Conservation (phyloP, 2,888 invertebrate species). For the Isotomurus palustris region DNA sequence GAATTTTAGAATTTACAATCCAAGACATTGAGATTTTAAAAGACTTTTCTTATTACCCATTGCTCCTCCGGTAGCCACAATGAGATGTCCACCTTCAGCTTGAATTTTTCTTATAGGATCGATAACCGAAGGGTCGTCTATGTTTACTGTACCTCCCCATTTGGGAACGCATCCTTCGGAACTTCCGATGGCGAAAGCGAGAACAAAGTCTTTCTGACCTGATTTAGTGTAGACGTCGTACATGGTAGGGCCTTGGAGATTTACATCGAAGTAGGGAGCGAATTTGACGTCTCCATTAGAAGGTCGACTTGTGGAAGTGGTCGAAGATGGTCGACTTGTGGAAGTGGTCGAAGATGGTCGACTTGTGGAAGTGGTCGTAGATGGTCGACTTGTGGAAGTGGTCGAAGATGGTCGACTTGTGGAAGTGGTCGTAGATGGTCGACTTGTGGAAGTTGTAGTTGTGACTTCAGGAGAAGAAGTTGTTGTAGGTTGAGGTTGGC, state of each 20-base stretch:
- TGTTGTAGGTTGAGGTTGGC: not conserved
- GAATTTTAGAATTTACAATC: too few species aligned
- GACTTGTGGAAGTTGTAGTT: conserved; percentile 2
- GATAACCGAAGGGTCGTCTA: conserved; percentile 30
- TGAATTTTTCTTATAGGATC: conserved; percentile 30
- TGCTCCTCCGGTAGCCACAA: conserved; percentile 41
- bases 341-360: not conserved
- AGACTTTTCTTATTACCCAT: too few species aligned
- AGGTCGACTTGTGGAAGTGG: not conserved
- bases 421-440: not conserved
- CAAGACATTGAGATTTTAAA: too few species aligned
- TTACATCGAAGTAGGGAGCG: conserved; percentile 41
- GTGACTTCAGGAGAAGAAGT: not conserved
- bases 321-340: not conserved
- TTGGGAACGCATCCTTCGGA: conserved; percentile 34
- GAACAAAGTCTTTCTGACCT: conserved; percentile 38
- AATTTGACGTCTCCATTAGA: not conserved
- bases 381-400: not conserved
- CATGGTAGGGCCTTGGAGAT: conserved; percentile 28
- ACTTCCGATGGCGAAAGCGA: conserved; percentile 42
- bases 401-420: not conserved
- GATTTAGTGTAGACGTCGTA: conserved; percentile 26
- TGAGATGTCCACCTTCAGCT: conserved; percentile 33
- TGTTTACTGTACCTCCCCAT: conserved; percentile 35
- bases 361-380: not conserved